Evolutionary conservation across 2,888 invertebrate species (phyloP), one percentile per base, ranked within the genome.

Genomic region (Barypeithes pellucidus): DNA sequence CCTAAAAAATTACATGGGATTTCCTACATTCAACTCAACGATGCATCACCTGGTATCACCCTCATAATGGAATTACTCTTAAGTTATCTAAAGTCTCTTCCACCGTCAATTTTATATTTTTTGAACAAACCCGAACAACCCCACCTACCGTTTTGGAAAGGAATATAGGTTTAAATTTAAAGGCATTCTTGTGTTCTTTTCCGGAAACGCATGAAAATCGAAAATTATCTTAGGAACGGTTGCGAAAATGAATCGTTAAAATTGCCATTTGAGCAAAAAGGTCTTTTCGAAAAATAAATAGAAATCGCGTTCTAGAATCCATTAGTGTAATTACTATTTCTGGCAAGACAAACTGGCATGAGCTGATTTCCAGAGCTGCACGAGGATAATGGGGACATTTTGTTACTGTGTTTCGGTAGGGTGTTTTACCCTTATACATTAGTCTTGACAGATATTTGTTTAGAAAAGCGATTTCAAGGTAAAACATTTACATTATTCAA

Each of bases 321-420:
- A 72, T 72, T 72, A 72, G 67, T 52, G 59, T 72, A 72, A 72
- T 72, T 72, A 66, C 67, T 61, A 66, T 60, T 62, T 63, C 62
- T 65, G n/a, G 29, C 36, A 67, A 59, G 67, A 60, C 39, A 54
- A 54, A 24, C 65, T 50, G 65, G 50, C 22, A 50, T 50, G 50
- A 50, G 50, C 50, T 50, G 50, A 50, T 50, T 50, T 50, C 50
- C 50, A 50, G 50, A 63, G 50, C 14, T 41, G 24, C 43, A 41
- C 54, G 67, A 33, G 41, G 24, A 41, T 57, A 67, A 57, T 59
- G 45, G 67, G 29, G 29, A 41, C 22, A 41, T 45, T 67, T 57
- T 29, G 36, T 50, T 24, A 50, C 24, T n/a, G 12, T 50, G 50
- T 50, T 50, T 50, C 50, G 22, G 50, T 50, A 12, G 50, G 50